Percentiles rank a stretch among this genome's conserved stretches.
phyloP scores from a whole-genome alignment of 2,888 invertebrate species.

The Ormia ochracea region DNA sequence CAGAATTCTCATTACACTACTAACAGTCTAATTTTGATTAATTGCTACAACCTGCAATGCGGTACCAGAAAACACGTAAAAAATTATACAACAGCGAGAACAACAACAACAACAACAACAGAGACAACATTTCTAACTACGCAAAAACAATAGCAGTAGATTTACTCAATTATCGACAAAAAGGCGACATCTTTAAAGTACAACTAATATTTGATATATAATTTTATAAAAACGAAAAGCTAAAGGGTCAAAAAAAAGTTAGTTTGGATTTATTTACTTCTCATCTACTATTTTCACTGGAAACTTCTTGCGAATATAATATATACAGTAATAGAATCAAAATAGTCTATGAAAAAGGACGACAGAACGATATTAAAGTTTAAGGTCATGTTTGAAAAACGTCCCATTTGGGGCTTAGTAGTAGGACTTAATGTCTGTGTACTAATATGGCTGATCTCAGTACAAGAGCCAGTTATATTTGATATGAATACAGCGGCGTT shows the following conservation, averaged over 20 bases:
- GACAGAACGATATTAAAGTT: background rate
- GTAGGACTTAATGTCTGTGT: conserved; percentile 74
- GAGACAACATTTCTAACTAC: conserved; percentile 39
- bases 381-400: conserved; percentile 75
- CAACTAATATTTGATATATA: conserved; percentile 41
- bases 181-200: conserved; percentile 22
- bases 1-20: conserved; percentile 39
- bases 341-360: background rate
- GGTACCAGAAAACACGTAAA: conserved; percentile 62
- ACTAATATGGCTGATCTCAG: conserved; percentile 76
- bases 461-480: conserved; percentile 70
- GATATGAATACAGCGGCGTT: conserved; percentile 58
- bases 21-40: conserved; percentile 26
- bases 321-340: too few relatives aligned
- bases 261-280: conserved; percentile 16
- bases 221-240: conserved; percentile 31
- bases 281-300: background rate
- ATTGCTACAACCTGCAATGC: conserved; percentile 60
- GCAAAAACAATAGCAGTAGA: conserved; percentile 54
- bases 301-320: background rate
- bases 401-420: conserved; percentile 73
- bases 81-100: conserved; percentile 47
- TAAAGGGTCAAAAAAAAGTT: background rate
- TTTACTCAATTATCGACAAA: conserved; percentile 48
- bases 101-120: conserved; percentile 30